Conservation (phyloP, 2,113 vertebrate genomes). For the Calonectris borealis region DNA sequence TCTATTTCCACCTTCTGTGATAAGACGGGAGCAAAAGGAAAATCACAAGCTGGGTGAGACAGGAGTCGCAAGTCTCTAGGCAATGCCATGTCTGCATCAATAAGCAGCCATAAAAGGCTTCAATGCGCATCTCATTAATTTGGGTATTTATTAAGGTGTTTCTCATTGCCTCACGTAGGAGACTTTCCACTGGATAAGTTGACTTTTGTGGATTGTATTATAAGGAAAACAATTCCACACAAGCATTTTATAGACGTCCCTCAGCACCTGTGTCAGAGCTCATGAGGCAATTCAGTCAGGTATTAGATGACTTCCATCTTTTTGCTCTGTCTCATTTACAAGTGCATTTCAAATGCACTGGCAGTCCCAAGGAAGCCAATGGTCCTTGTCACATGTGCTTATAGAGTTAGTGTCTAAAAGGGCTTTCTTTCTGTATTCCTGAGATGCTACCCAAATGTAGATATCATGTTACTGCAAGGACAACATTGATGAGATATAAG, state of each 20-base stretch:
- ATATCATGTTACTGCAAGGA: neutral
- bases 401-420: neutral
- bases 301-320: neutral
- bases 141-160: neutral
- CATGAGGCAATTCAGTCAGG: neutral
- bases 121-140: neutral
- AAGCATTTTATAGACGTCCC: neutral
- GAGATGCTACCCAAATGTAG: neutral
- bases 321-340: neutral
- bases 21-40: neutral
- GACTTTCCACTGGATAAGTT: neutral
- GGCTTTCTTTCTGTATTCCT: neutral
- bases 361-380: neutral
- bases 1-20: neutral
- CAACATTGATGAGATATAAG: neutral
- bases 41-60: neutral
- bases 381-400: neutral
- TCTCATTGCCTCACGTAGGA: neutral
- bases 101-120: neutral
- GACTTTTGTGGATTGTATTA: neutral
- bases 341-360: neutral
- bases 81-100: neutral
- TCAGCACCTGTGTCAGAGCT: neutral
- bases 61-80: neutral
- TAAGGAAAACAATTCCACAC: neutral